phyloP scores from a whole-genome alignment of 2,797 vertebrate genomes.

The Lophotriccus pileatus region DNA sequence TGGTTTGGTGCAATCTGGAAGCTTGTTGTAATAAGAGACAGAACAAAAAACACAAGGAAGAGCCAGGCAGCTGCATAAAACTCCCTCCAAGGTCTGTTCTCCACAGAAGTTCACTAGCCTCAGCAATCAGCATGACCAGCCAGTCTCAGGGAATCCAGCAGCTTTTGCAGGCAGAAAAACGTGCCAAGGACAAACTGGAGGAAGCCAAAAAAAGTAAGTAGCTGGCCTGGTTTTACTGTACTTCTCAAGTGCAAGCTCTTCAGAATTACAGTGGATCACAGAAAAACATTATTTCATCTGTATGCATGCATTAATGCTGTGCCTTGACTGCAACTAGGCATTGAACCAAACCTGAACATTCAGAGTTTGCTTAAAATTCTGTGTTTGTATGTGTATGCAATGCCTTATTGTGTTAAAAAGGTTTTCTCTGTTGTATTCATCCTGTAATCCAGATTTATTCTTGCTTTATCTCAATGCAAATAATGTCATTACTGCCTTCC shows the following conservation, averaged over 20 bases:
- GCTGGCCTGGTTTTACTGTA: not conserved
- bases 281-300: not conserved
- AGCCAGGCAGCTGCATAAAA: slow-evolving; percentile 1
- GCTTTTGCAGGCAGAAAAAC: slow-evolving; percentile 80
- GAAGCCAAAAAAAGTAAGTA: slow-evolving; percentile 82
- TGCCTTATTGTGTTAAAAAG: not conserved
- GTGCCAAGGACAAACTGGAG: slow-evolving; percentile 80
- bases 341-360: not conserved
- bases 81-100: not conserved
- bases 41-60: not conserved
- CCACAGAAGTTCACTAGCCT: not conserved
- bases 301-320: not conserved
- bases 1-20: not conserved
- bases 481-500: not conserved
- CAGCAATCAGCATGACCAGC: slow-evolving; percentile 69
- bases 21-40: slow-evolving; percentile 26
- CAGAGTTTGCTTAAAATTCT: not conserved
- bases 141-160: slow-evolving; percentile 82
- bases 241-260: not conserved
- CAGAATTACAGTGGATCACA: not conserved
- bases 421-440: not conserved
- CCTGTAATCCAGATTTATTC: not conserved
- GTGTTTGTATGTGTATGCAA: accelerated
- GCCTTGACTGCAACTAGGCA: not conserved
- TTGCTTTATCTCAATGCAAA: not conserved